Evolutionary conservation across 2,113 vertebrate genomes (phyloP), one percentile per base, ranked within the genome.

Genomic region (Proterorhinus semilunaris): DNA sequence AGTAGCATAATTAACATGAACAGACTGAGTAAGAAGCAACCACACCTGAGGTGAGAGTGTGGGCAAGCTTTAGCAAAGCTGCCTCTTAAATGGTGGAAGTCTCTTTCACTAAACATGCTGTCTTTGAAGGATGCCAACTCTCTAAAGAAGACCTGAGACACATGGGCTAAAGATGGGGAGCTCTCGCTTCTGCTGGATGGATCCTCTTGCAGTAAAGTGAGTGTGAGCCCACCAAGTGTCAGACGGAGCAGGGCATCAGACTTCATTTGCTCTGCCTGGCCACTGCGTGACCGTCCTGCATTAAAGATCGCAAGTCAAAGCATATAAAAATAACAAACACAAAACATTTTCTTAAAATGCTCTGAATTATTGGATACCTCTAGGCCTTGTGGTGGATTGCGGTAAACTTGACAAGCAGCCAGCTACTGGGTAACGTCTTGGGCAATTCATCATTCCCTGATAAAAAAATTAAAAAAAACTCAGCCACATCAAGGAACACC

Each of bases 31-130:
- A 10, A 27, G 1, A 8, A 59, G 49, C 45, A 62, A 68, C 5
- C 62, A 10, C 91, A 97, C 96, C 96, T 94, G 79, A 96, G 74
- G 13, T 96, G 91, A 62, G 94, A 95, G 58, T 86, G 89, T n/a
- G 94, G 93, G 52, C 95, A 96, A 73, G 95, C 95, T 71, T 85
- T 93, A 68, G 92, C 86, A 53, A 97, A 96, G 72, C 89, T 81
- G 0, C 69, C 82, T 65, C 94, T 91, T 59, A 96, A 86, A 54
- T 92, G 93, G 5, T 84, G 72, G 77, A 96, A 96, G 82, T 95
- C 95, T 66, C 94, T 92, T 12, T 95, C 94, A 10, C 93, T 91
- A 42, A 97, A 94, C 83, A 95, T 94, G 64, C 90, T 85, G 58
- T 96, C 95, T 68, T 93, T 95, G 82, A 96, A 89, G 77, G 85